Base-by-base conservation (phyloP, 2,797 vertebrate genomes). In the Sebastes hopkinsi region DNA sequence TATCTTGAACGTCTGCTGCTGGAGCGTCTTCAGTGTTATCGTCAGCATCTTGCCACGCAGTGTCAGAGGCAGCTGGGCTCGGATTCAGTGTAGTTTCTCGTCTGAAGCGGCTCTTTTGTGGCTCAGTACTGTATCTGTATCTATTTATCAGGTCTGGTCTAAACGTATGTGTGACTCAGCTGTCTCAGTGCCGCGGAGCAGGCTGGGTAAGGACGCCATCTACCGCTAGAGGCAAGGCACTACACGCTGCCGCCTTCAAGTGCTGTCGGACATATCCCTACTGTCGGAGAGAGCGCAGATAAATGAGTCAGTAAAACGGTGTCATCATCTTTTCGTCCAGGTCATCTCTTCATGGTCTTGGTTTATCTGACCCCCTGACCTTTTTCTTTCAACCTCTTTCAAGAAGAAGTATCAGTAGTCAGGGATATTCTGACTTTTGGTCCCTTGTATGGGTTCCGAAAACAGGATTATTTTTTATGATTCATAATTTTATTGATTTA, bases 1-100 rank as follows among this genome's bases (percentile, higher is more conserved):
- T 70, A 96, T 92, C 78, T 94, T 95, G 85, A 96, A 96, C 50
- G 96, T 96, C 81, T 96, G 96, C 85, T 96, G 96, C 62, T 96
- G 95, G 61, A 96, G 95, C 61, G 96, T 96, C 91, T 96, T 96
- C 86, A 96, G 81, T 42, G 95, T 96, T 79, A 96, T 92, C 72
- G 92, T 94, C 93, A 96, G 85, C 96, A 96, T 96, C 59, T 89
- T 91, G 82, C 75, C 14, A 36, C 22, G 64, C 54, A 52, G 14
- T 30, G 60, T 64, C 61, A 54, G 27, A 46, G 10, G 54, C 55
- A 36, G 82, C 38, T 30, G 61, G 23, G 74, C 36, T 67, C 30
- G 14, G 3, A 50, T 27, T 16, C 6, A 23, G 18, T 59, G 62
- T 18, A 52, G 30, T 79, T 66, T 75, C 23, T 69, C 56, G 66